phyloP scores from a whole-genome alignment of 2,888 invertebrate species.

The Chorisops tibialis region DNA sequence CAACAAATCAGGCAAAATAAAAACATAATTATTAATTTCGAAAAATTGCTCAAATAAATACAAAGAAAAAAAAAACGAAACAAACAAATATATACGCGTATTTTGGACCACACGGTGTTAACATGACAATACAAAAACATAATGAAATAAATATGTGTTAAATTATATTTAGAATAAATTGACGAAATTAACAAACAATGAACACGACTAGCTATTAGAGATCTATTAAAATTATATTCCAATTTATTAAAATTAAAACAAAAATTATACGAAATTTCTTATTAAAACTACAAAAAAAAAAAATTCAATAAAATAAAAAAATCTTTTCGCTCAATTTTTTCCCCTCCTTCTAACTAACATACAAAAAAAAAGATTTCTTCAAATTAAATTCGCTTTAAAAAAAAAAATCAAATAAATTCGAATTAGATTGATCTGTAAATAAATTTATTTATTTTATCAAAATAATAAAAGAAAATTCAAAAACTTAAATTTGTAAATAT shows the following conservation, averaged over 20 bases:
- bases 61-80: slow-evolving; percentile 24
- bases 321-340: background rate
- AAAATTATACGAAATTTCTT: background rate
- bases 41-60: too few relatives aligned
- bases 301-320: background rate
- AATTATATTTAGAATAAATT: too few relatives aligned
- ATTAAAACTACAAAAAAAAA: background rate
- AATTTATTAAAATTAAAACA: slow-evolving; percentile 31
- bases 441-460: too few relatives aligned
- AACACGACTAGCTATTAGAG: background rate
- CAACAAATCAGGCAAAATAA: too few relatives aligned
- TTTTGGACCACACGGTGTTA: slow-evolving; percentile 40
- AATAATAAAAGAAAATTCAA: too few relatives aligned
- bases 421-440: background rate
- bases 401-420: background rate
- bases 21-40: too few relatives aligned
- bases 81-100: slow-evolving; percentile 29
- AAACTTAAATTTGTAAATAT: too few relatives aligned
- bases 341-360: background rate
- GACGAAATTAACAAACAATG: background rate
- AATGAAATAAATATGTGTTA: background rate
- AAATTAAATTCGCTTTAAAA: background rate
- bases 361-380: background rate
- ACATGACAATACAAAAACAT: slow-evolving; percentile 38
- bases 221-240: too few relatives aligned